Evolutionary conservation across 1,140 invertebrate species (phyloP).

Genomic region (Steinernema feltiae): DNA sequence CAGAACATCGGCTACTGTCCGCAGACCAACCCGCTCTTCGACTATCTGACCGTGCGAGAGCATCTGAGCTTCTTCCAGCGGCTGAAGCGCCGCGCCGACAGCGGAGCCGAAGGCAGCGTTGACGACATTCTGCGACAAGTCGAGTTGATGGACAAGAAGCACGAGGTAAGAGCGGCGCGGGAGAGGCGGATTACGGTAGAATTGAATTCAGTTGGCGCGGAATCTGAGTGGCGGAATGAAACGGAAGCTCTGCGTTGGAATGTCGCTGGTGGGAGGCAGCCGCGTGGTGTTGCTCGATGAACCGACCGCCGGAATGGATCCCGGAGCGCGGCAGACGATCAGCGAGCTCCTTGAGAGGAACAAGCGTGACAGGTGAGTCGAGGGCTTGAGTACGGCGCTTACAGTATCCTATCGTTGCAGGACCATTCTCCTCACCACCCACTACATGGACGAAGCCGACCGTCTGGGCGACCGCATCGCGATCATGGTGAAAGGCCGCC

Average conservation of each 20-base stretch:
- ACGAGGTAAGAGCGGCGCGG: constrained; percentile 9
- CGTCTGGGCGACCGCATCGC: constrained; percentile 68
- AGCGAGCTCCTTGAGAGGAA: constrained; percentile 34
- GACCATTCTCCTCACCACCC: constrained; percentile 82
- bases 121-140: constrained; percentile 19
- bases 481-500: constrained; percentile 65
- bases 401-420: no score
- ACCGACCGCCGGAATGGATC: constrained; percentile 83
- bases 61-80: constrained; percentile 28
- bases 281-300: constrained; percentile 77
- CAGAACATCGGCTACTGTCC: constrained; percentile 31
- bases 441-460: constrained; percentile 98
- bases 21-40: constrained; percentile 28
- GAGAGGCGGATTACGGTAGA: background rate
- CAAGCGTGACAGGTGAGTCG: constrained; percentile 43
- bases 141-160: constrained; percentile 21
- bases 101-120: constrained; percentile 12
- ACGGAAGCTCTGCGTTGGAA: constrained; percentile 70
- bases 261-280: constrained; percentile 58
- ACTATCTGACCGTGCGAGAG: constrained; percentile 29
- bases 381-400: no score
- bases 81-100: constrained; percentile 17
- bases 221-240: constrained; percentile 74
- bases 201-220: constrained; percentile 28
- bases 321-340: constrained; percentile 68